Base-by-base conservation (phyloP, 1,140 invertebrate genomes). In the Mya arenaria region DNA sequence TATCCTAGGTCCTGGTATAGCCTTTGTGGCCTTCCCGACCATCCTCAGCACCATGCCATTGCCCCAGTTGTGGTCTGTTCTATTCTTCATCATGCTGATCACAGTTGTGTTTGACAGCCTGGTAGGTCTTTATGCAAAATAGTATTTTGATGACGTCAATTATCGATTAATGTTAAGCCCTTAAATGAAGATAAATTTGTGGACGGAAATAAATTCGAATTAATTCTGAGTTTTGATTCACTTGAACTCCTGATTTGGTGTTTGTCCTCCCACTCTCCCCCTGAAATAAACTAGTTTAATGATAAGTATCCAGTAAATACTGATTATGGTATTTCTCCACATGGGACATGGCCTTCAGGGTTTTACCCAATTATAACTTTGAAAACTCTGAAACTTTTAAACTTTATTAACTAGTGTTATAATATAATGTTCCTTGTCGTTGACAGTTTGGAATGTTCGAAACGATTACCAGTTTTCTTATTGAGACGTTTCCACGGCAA, bases 71-170 rank as follows among this genome's bases (percentile, higher is more conserved):
- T 97, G 96, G 96, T 96, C 96, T 4, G 92, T 97, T 55, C 93
- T 97, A 0, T 97, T 97, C 93, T 97, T 97, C 89, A 94, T 97
- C 82, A 99, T 99, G 98, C 93, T 98, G 17, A 96, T 98, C 84
- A 95, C 97, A 73, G 94, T 99, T 13, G 97, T 97, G 37, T 95
- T 98, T 78, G 97, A 98, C 90, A 96, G 95, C 88, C 96, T 96
- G 93, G 97, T 97, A 93, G 95, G 63, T 8, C 17, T 10, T 34
- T 30, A 32, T 13, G 37, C 5, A 10, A 15, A 28, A 5, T 32
- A 23, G 6, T 5, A 10, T 36, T 34, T 17, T 13, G 8, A 13
- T 6, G 62, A 30, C 8, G 62, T 8, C 10, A 30, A 65, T 36
- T 4, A 8, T 10, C 62, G 30, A 23, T 5, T 34, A 30, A 32